A percentile compares a stretch with the other conserved stretches of the same genome.
Conservation (phyloP, 2,797 vertebrate species). For the Masticophis lateralis region DNA sequence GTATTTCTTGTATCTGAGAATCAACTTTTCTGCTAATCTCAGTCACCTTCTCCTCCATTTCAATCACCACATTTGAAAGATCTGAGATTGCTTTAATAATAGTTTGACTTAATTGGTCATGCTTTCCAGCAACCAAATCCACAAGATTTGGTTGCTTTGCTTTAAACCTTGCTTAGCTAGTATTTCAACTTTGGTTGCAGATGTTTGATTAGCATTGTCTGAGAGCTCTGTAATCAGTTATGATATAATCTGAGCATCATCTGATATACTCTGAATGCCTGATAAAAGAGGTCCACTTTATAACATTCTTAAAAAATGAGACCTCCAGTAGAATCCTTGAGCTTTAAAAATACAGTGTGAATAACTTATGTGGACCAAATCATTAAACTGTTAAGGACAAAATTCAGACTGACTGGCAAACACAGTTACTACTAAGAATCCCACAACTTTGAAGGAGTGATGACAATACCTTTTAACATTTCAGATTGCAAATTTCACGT, state of each 20-base stretch:
- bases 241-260: slow-evolving; percentile 20
- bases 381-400: slow-evolving; percentile 43
- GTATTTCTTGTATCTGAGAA: no score
- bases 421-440: slow-evolving; percentile 52
- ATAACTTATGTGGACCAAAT: slow-evolving; percentile 40
- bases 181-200: background rate
- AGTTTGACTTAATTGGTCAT: no score
- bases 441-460: slow-evolving; percentile 42
- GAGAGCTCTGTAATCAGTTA: slow-evolving; percentile 21
- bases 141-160: background rate
- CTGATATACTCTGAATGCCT: slow-evolving; percentile 31
- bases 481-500: slow-evolving; percentile 51
- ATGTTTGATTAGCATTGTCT: background rate
- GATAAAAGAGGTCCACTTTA: slow-evolving; percentile 38
- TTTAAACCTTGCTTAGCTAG: background rate
- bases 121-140: no score
- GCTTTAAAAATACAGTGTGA: slow-evolving; percentile 44
- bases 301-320: slow-evolving; percentile 39
- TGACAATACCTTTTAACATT: slow-evolving; percentile 60
- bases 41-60: no score
- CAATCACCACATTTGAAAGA: no score
- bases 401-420: slow-evolving; percentile 55
- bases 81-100: no score
- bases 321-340: slow-evolving; percentile 11
- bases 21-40: no score